Base-by-base conservation (phyloP, 1,140 invertebrate genomes). In the Antheraea mylitta region DNA sequence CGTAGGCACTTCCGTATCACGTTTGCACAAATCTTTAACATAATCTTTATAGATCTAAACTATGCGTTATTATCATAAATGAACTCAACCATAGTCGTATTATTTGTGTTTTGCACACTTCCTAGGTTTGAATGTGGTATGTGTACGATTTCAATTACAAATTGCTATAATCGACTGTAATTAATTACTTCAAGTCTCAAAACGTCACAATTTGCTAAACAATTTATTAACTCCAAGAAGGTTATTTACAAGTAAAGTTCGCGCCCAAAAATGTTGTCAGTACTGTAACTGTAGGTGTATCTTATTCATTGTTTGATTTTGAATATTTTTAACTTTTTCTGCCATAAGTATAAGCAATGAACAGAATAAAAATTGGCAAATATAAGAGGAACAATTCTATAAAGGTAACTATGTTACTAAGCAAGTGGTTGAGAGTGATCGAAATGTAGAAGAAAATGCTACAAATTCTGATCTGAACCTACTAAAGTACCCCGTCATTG, bases 1-100 rank as follows among this genome's bases (percentile, higher is more conserved):
- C n/a, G 18, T 58, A 18, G 65, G n/a, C 53, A 75, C 81, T 71
- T 84, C 80, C 83, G 78, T 62, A 62, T 74, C 72, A 71, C 18
- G 37, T 67, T 67, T 30, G 36, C 13, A 22, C 19, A 38, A 22
- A 9, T 67, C 7, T 42, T 61, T 67, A 42, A 36, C 18, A 61
- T 38, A 67, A 60, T 22, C 38, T 38, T 66, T 58, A 10, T 18
- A 48, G n/a, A 65, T n/a, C 45, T 53, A 13, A n/a, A 53, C 45
- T 53, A 53, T 53, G 11, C 16, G 11, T 53, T 53, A 53, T 53
- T 53, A 53, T 53, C 11, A 53, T 53, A 53, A 53, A 13, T 53
- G 1, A 16, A 16, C 13, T 2, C 11, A 53, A 1, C 0, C 16
- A 53, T 53, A 53, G 16, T 53, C 11, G 45, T 53, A 53, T 16